Evolutionary conservation across 2,797 vertebrate species (phyloP).

Genomic region (Cottoperca gobio): DNA sequence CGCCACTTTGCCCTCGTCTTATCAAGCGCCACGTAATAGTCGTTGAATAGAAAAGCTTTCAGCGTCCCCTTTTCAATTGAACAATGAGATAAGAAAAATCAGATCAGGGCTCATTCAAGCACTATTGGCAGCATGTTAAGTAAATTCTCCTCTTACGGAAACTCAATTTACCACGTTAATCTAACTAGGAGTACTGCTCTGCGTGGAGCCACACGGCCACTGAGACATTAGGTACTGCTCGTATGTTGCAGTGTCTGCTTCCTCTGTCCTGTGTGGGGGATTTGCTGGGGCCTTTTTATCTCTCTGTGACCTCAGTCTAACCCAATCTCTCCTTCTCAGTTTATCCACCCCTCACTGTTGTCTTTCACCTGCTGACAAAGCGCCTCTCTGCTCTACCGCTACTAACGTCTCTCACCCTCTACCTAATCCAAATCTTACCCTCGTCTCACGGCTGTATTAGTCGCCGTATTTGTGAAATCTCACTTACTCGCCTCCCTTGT

Average conservation of each 20-base stretch:
- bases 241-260: slow-evolving; percentile 37
- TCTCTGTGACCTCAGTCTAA: slow-evolving; percentile 54
- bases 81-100: slow-evolving; percentile 82
- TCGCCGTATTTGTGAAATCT: slow-evolving; percentile 59
- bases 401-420: slow-evolving; percentile 36
- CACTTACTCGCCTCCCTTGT: slow-evolving; percentile 58
- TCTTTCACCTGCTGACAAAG: slow-evolving; percentile 75
- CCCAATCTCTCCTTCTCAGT: slow-evolving; percentile 55
- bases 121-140: slow-evolving; percentile 80
- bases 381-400: slow-evolving; percentile 43
- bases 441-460: slow-evolving; percentile 53
- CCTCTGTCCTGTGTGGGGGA: slow-evolving; percentile 40
- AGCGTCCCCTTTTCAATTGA: slow-evolving; percentile 75
- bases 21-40: slow-evolving; percentile 72
- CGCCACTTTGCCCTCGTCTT: slow-evolving; percentile 58
- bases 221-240: slow-evolving; percentile 52
- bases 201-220: slow-evolving; percentile 54
- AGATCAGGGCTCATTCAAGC: slow-evolving; percentile 78
- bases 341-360: slow-evolving; percentile 60
- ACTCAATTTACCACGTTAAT: slow-evolving; percentile 80
- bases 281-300: slow-evolving; percentile 41
- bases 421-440: slow-evolving; percentile 73
- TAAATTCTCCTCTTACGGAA: slow-evolving; percentile 80
- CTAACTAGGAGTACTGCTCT: slow-evolving; percentile 66
- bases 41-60: slow-evolving; percentile 78